These are phyloP conservation scores for Nebria brevicollis DNA, from an alignment of 2,888 invertebrate genomes.

Conservation along the genomic window DNA sequence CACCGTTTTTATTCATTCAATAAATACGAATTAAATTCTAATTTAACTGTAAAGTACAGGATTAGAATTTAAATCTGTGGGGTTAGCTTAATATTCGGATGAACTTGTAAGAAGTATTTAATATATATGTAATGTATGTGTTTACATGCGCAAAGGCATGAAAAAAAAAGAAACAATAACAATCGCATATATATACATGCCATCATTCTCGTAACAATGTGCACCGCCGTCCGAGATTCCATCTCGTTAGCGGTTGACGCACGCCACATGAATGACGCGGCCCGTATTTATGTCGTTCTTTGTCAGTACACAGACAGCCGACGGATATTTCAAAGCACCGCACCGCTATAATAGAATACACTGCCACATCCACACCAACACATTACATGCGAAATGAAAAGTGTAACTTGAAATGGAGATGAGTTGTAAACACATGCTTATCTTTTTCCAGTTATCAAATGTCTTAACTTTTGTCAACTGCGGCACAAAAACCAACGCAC, in stretches of 20 bases:
- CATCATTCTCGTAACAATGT: slow-evolving; percentile 13
- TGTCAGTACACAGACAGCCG: slow-evolving; percentile 26
- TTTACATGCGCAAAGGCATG: neutral
- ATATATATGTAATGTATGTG: slow-evolving; percentile 8
- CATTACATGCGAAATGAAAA: neutral
- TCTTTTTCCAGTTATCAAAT: neutral
- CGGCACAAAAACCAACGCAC: too few relatives aligned
- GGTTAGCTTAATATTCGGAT: neutral
- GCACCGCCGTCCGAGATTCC: slow-evolving; percentile 22
- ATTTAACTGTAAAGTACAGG: too few relatives aligned
- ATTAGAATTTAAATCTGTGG: too few relatives aligned
- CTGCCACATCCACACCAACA: slow-evolving; percentile 4
- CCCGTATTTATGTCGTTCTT: slow-evolving; percentile 31
- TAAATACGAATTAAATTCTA: too few relatives aligned
- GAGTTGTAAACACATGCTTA: neutral
- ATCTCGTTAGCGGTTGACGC: slow-evolving; percentile 33
- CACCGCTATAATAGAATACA: neutral
- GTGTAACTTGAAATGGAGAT: neutral
- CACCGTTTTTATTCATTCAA: too few relatives aligned
- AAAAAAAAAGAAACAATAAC: neutral
- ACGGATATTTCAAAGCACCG: slow-evolving; percentile 30
- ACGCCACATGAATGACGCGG: slow-evolving; percentile 20
- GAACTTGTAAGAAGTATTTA: neutral
- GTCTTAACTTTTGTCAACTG: neutral
- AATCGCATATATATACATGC: neutral